These are phyloP conservation scores for Sciurus carolinensis DNA, from an alignment of 2,797 vertebrate species.

Conservation along the genomic window DNA sequence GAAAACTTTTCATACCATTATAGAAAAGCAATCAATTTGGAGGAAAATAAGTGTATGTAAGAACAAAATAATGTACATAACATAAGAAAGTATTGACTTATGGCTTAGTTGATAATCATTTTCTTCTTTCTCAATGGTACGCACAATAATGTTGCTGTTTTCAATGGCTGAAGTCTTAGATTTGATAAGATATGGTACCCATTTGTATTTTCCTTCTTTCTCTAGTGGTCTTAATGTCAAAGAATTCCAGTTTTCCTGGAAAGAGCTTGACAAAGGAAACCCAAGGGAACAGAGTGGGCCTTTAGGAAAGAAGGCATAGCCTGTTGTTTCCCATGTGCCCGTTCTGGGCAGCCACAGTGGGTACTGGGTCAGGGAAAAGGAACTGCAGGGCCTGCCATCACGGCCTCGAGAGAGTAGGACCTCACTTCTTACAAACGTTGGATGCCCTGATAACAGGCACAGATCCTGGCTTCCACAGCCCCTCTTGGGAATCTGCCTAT, in stretches of 20 bases:
- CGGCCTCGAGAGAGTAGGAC: accelerated
- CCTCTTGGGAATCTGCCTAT: background rate
- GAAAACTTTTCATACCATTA: background rate
- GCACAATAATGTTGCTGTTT: background rate
- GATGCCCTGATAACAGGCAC: accelerated
- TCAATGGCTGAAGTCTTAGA: background rate
- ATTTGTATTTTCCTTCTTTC: constrained; percentile 24
- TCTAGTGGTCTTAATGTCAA: background rate
- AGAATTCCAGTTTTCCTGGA: background rate
- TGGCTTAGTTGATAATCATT: background rate
- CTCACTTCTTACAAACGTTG: background rate
- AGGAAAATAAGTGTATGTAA: too few species aligned
- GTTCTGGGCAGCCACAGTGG: background rate
- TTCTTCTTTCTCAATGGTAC: background rate
- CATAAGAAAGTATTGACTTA: background rate
- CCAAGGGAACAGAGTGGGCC: background rate
- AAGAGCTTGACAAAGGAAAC: background rate
- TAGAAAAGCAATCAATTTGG: background rate
- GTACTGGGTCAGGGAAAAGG: background rate
- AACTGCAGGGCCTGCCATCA: too few species aligned
- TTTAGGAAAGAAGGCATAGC: background rate
- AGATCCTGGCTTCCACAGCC: background rate
- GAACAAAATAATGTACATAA: background rate
- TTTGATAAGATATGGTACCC: background rate
- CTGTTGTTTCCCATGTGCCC: background rate